Conservation (phyloP, 2,797 vertebrate genomes). For the Masticophis lateralis region DNA sequence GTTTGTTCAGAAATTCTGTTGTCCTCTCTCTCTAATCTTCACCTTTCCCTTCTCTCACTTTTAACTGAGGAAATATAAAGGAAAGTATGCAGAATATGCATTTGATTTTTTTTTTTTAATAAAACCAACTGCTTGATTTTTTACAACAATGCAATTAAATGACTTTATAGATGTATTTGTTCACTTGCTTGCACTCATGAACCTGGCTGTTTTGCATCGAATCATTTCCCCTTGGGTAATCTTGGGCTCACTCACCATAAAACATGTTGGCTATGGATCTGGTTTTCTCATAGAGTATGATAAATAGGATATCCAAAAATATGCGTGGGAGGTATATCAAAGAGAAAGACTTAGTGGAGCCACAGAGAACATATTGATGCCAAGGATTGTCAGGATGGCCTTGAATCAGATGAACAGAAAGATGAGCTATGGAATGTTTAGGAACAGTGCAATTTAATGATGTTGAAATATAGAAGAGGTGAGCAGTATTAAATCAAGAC, state of each 20-base stretch:
- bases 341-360: not conserved
- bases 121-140: not conserved
- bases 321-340: not conserved
- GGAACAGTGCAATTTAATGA: not conserved
- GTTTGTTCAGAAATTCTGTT: not conserved
- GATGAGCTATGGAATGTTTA: not conserved
- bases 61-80: not conserved
- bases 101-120: not conserved
- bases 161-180: not conserved
- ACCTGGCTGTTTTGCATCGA: not conserved
- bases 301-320: constrained; percentile 2
- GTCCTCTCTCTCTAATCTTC: not conserved
- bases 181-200: not conserved
- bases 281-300: constrained; percentile 3
- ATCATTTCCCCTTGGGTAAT: not conserved
- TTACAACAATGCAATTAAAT: not conserved
- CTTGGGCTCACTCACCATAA: not conserved
- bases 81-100: not conserved
- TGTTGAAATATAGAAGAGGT: not conserved
- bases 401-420: not conserved
- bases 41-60: not conserved
- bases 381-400: not conserved
- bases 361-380: not conserved
- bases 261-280: not conserved
- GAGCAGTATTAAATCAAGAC: not conserved